Base-by-base conservation (phyloP, 2,888 invertebrate genomes). In the Hyles lineata region DNA sequence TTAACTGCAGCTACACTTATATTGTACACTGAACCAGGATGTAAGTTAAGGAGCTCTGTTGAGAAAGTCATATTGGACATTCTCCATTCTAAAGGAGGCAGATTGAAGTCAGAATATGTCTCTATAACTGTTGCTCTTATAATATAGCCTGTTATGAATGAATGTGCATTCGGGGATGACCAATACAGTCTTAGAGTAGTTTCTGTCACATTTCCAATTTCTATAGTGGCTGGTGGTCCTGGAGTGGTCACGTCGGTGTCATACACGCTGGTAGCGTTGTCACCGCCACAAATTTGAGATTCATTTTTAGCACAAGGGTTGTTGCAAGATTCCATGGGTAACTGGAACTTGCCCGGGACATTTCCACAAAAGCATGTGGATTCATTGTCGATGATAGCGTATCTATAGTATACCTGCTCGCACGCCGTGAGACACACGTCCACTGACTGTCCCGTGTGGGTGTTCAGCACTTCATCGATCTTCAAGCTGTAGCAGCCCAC, bases 21-120 rank as follows among this genome's bases (percentile, higher is more conserved):
- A 77, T 96, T 96, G 86, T 98, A 98, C 73, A 93, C 92, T 0
- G 97, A 96, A 0, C 97, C 98, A 0, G 98, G 97, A 76, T 96
- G 96, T 3, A 98, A 87, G 82, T 96, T 96, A 21, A 95, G 92
- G 21, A 96, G 87, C 82, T 96, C 95, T 55, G 95, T 95, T 76
- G 94, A 92, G 25, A 94, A 91, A 67, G 96, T 96, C 70, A 92
- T 92, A 83, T 96, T 96, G 19, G 96, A 95, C 43, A 96, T 95
- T 76, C 93, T 92, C 95, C 96, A 96, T 74, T 95, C 95, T 69
- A 95, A 90, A 25, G 93, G 92, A 29, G 89, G 88, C 7, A 95
- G 84, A 0, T 91, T 87, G 75, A 92, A 87, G 59, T 93, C 95
- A 0, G 96, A 95, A 82, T 94, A 96, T 0, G 96, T 96, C 78